These are phyloP conservation scores for Anarsia innoxiella DNA, from an alignment of 2,888 invertebrate genomes.

Conservation along the genomic window DNA sequence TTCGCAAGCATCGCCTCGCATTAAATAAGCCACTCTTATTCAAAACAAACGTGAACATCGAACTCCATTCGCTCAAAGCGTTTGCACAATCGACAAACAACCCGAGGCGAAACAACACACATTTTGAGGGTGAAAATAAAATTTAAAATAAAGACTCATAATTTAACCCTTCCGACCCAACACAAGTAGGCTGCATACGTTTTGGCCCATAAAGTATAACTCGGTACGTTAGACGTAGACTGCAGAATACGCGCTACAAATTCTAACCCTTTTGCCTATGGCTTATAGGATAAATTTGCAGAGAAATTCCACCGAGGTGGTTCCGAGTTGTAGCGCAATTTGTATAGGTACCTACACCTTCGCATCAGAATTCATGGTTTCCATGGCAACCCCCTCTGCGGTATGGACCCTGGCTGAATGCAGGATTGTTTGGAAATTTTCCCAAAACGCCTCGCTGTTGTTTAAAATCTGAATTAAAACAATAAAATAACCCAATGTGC, in stretches of 20 bases:
- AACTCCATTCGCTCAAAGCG: constrained; percentile 28
- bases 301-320: constrained; percentile 27
- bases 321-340: constrained; percentile 43
- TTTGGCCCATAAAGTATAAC: constrained; percentile 36
- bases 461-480: constrained; percentile 63
- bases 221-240: constrained; percentile 29
- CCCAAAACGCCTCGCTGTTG: constrained; percentile 38
- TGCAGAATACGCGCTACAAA: constrained; percentile 26
- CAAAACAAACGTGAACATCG: constrained; percentile 41
- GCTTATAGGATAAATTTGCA: constrained; percentile 6
- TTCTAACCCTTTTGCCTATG: constrained; percentile 14
- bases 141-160: constrained; percentile 56
- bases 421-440: constrained; percentile 58
- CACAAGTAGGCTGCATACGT: constrained; percentile 36
- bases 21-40: constrained; percentile 25
- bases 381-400: constrained; percentile 65
- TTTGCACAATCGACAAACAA: constrained; percentile 39
- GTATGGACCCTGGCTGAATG: constrained; percentile 46
- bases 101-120: constrained; percentile 30
- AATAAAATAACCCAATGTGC: constrained; percentile 53
- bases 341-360: constrained; percentile 44
- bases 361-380: constrained; percentile 55
- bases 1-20: constrained; percentile 12
- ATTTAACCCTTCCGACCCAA: constrained; percentile 54
- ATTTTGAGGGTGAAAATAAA: constrained; percentile 47